Evolutionary conservation across 2,113 vertebrate species (phyloP), one percentile per base, ranked within the genome.

Genomic region (Mustela lutreola): DNA sequence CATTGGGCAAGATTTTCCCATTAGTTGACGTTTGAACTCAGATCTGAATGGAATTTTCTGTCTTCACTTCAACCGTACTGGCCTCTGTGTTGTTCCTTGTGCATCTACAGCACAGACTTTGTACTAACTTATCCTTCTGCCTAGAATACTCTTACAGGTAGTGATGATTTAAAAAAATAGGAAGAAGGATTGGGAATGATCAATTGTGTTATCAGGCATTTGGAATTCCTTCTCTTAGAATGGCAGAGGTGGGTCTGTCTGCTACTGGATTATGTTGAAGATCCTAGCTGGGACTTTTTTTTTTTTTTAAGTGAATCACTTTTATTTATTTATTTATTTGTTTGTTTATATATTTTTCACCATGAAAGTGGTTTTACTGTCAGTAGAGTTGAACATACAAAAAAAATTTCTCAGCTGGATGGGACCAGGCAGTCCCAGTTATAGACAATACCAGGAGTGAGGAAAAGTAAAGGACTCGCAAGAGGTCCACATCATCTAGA

Each of bases 401-500:
- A 98, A 98, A 96, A 58, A 67, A 67, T 14, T 79, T 95, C 63
- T 96, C 79, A 92, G 76, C 56, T 95, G 39, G 50, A 42, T 87
- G 63, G 93, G 63, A 67, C 58, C 70, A 28, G 65, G 63, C 85
- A 95, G 95, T 95, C 70, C 79, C 36, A 75, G 62, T 18, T 79
- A 87, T 1, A 78, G 67, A 76, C 65, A 79, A 21, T 33, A 56
- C 19, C 62, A 22, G 48, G 12, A 62, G 31, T 10, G 22, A 78
- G 11, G 92, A 15, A n/a, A 63, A 22, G 15, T 4, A 19, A 14
- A 56, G 1, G 15, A 18, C 67, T 98, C 95, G 99, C 98, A 99
- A 99, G 98, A 99, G 99, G 93, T 99, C 99, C 56, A 99, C 99
- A 5, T 99, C 99, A 18, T 99, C 99, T 0, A 99, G 99, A 15